These are phyloP conservation scores for Shargacucullia verbasci DNA, from an alignment of 2,888 invertebrate species.

Conservation along the genomic window DNA sequence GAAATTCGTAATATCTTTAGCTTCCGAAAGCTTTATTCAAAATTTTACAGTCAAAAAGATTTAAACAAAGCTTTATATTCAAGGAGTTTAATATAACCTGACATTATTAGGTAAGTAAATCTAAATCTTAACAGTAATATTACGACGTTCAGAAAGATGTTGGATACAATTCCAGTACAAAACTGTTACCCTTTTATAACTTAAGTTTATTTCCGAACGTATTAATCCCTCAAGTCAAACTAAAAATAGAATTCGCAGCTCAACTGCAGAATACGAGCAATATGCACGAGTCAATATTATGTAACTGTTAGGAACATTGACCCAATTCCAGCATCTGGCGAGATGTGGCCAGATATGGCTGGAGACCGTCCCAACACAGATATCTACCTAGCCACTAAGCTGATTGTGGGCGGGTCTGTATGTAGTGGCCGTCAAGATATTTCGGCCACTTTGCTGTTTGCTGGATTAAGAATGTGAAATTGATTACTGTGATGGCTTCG, in stretches of 20 bases:
- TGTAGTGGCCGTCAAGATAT: background rate
- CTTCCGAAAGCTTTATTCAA: slow-evolving; percentile 37
- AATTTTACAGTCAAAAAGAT: slow-evolving; percentile 21
- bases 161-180: too few species aligned
- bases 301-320: slow-evolving; percentile 44
- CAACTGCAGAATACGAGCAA: slow-evolving; percentile 19
- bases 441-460: background rate
- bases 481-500: too few species aligned
- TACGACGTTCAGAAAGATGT: too few species aligned
- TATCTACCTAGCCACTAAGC: slow-evolving; percentile 17
- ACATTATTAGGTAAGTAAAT: too few species aligned
- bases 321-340: slow-evolving; percentile 53
- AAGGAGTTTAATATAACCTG: too few species aligned
- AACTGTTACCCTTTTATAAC: background rate
- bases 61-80: slow-evolving; percentile 13
- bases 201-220: background rate
- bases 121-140: too few species aligned
- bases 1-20: slow-evolving; percentile 35
- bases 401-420: slow-evolving; percentile 14
- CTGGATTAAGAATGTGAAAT: too few species aligned
- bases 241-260: slow-evolving; percentile 28
- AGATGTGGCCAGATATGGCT: slow-evolving; percentile 48
- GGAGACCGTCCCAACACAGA: slow-evolving; percentile 28
- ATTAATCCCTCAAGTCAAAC: slow-evolving; percentile 4
- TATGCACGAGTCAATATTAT: slow-evolving; percentile 39